Conservation (phyloP, 1,140 invertebrate species). For the Diprion similis region DNA sequence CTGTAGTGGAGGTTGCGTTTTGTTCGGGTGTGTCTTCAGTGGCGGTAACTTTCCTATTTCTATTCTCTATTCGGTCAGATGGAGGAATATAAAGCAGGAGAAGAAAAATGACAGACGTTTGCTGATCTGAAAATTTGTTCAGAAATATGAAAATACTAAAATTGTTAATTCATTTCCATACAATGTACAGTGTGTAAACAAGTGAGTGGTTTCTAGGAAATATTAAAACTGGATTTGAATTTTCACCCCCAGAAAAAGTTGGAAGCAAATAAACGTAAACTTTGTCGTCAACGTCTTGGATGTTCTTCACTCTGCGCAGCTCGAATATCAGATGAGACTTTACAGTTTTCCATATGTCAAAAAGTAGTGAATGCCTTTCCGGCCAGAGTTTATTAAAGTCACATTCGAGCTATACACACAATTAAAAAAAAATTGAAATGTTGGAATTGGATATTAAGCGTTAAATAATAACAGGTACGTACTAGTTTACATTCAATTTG, state of each 20-base stretch:
- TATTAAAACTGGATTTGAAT: neutral
- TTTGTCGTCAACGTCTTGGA: neutral
- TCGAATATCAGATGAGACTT: neutral
- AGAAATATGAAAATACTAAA: neutral
- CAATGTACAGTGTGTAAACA: neutral
- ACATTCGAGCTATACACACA: neutral
- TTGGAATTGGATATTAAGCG: neutral
- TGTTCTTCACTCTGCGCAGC: neutral
- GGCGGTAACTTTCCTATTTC: neutral
- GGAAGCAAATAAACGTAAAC: neutral
- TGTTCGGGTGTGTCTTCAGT: neutral
- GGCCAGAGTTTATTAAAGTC: neutral
- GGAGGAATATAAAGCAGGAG: neutral
- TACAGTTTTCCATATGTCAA: neutral
- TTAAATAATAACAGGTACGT: neutral
- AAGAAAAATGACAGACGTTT: slow-evolving; percentile 1
- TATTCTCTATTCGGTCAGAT: neutral
- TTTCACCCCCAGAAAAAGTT: neutral
- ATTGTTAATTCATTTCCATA: neutral
- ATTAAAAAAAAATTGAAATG: neutral
- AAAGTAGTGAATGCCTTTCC: neutral
- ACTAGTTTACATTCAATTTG: neutral
- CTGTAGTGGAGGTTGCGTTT: neutral
- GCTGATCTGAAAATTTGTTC: neutral
- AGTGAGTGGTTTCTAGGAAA: neutral